Evolutionary conservation across 2,797 vertebrate genomes (phyloP), one percentile per base, ranked within the genome.

Genomic region (Serranus cabrilla): DNA sequence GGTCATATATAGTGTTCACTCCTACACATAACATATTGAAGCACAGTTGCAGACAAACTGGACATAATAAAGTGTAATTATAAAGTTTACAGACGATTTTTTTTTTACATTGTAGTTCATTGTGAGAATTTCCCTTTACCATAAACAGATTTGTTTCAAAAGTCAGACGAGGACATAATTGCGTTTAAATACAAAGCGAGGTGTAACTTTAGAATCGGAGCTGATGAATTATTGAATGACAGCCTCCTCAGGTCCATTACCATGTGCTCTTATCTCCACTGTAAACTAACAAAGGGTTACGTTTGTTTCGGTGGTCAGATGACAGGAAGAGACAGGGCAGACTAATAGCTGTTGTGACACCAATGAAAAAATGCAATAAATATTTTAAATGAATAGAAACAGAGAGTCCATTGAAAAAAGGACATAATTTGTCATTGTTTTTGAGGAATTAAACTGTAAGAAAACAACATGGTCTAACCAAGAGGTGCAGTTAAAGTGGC

Each of bases 191-290:
- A 75, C 66, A 76, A 76, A 82, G 51, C 23, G 6, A 5, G 21
- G 23, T 65, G 74, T 72, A 81, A 84, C 68, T 64, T 57, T 68
- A 80, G 78, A 67, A 39, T 75, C 71, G 11, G 7, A 11, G 50
- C 37, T 52, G 45, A 79, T 91, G 17, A 80, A 83, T 85, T 65
- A 86, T 70, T 81, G 12, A 84, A 13, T 12, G 39, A 27, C 39
- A 5, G 55, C 4, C 1, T 42, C 20, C 55, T 70, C 9, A 0
- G 1, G 3, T 58, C 68, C 58, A 47, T 60, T 21, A 62, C 60
- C 31, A 14, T 25, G 2, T 6, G 8, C 14, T 45, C 42, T 57
- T 57, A 60, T 59, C 69, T 69, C 2, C 0, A 18, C 37, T 57
- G 49, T 51, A 12, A 6, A 25, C 13, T 21, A 40, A 76, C 66